Evolutionary conservation across 2,797 vertebrate genomes (phyloP), one percentile per base, ranked within the genome.

Genomic region (Delichon dasypus): DNA sequence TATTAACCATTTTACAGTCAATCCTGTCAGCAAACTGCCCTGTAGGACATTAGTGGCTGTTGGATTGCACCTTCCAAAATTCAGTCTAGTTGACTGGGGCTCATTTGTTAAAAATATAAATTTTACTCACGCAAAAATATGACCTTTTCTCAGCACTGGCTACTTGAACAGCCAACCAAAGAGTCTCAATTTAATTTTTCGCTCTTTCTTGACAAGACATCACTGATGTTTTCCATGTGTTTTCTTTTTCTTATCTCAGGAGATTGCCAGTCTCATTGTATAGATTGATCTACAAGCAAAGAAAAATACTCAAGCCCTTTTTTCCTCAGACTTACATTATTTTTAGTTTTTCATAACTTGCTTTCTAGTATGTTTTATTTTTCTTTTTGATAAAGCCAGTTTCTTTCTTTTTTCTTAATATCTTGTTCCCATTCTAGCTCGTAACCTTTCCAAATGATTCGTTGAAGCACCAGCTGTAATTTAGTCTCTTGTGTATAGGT

Each of bases 401-500:
- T 96, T 95, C 72, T 86, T 96, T 77, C 80, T 96, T 13, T 90
- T 94, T 66, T 38, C 25, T 77, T 84, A 74, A 38, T 93, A 44
- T 53, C 48, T 86, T 94, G 42, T 94, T 98, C 91, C 54, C 67
- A 73, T 97, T 97, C 92, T 94, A 95, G 68, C 81, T 97, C 1
- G 20, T 97, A 97, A 96, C 93, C 91, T 96, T 77, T 95, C 82
- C 72, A 82, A 73, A 68, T 94, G 96, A 91, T 55, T 85, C 20
- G 18, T 73, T 88, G 91, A 93, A 97, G 92, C 55, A 89, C 51
- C 45, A 72, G 65, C 94, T 97, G 76, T 97, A 95, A 95, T 97
- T 97, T 96, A 95, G 64, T 97, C 88, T 80, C 88, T 34, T 83
- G 85, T 96, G 76, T 93, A 80, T 88, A 74, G 66, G 58, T 92